Conservation (phyloP, 2,888 invertebrate species). For the Xanthia icteritia region DNA sequence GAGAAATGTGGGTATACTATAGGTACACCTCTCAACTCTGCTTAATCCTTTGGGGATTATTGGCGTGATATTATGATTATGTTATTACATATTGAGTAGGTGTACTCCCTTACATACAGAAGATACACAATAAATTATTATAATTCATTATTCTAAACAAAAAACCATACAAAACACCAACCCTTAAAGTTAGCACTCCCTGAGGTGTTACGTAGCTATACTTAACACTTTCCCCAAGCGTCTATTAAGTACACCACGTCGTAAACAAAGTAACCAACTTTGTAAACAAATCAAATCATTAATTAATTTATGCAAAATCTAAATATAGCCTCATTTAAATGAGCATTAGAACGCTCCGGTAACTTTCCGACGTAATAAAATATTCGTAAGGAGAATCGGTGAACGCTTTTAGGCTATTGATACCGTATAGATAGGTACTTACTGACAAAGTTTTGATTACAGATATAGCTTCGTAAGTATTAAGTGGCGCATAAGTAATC, state of each 20-base stretch:
- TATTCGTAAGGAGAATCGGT: constrained; percentile 21
- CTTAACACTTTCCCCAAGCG: not conserved
- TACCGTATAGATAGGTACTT: not conserved
- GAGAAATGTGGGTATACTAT: no score
- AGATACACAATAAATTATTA: not conserved
- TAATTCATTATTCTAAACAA: not conserved
- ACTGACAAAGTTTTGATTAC: not conserved
- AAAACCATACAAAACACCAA: not conserved
- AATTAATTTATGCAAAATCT: constrained; percentile 36
- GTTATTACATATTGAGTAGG: not conserved
- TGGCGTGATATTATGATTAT: no score
- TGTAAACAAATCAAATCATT: constrained; percentile 20
- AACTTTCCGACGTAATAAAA: constrained; percentile 28
- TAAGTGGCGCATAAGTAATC: no score
- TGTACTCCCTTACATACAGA: not conserved
- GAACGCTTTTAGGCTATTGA: constrained; percentile 5
- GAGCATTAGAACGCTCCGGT: constrained; percentile 26
- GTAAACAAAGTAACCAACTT: constrained; percentile 1
- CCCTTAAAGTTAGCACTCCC: not conserved
- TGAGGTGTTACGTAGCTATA: not conserved
- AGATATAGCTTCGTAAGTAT: not conserved
- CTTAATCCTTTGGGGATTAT: no score
- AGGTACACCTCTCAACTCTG: no score
- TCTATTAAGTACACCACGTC: not conserved
- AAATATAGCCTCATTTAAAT: constrained; percentile 28